Evolutionary conservation across 2,797 vertebrate genomes (phyloP), one percentile per base, ranked within the genome.

Genomic region (Acanthurus lineatus): DNA sequence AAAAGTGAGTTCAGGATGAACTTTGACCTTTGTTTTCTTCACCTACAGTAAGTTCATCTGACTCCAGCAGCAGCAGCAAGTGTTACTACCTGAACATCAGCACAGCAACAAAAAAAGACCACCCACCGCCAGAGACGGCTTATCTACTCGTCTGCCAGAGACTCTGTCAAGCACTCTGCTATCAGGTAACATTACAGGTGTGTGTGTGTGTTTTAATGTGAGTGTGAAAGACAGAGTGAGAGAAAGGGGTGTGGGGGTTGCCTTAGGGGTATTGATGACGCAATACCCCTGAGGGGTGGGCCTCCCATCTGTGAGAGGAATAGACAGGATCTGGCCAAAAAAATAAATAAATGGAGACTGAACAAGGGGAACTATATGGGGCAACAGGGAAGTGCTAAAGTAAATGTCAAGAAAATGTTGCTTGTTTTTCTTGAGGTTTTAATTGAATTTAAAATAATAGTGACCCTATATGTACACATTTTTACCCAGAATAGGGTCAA

Each of bases 261-360:
- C 91, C 91, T 86, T 14, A 83, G 88, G 91, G 89, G 58, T 83
- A 86, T 89, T 91, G 86, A 86, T 93, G 92, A 94, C 25, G 92
- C 56, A 86, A 89, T 89, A 89, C 92, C 90, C 91, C 56, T 22
- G 77, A 79, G 90, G 84, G 79, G 72, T 73, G 87, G 88, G 81
- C 90, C 88, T 91, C 87, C 91, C 92, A 92, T 94, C 92, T 94
- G 90, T 90, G 90, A 88, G 83, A 52, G 65, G 79, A 87, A 82
- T 38, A 81, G 84, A 83, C 49, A 17, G 52, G 73, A 88, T 87
- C 73, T 61, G 48, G 86, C 77, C 79, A 73, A 84, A 76, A 79
- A 60, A 10, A 17, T 53, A 58, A 48, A 59, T 56, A 38, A 42
- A 64, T 22, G 20, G 22, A 66, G 68, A 70, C 45, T 48, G 64